phyloP scores from a whole-genome alignment of 1,140 invertebrate genomes.

The Drosophila sucinea region DNA sequence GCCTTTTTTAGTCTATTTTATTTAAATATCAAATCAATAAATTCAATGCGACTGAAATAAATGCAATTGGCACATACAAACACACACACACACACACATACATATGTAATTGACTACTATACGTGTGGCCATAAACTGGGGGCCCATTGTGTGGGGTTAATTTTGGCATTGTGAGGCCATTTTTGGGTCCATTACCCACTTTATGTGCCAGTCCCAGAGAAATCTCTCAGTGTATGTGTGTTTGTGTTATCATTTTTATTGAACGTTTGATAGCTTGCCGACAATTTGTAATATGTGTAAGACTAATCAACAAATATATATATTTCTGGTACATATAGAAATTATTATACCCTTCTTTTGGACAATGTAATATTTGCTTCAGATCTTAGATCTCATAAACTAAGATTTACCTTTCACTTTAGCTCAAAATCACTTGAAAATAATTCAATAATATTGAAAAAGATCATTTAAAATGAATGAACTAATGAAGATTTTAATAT shows the following conservation, averaged over 20 bases:
- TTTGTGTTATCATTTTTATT: constrained; percentile 40
- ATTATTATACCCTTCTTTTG: not conserved
- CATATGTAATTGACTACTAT: constrained; percentile 28
- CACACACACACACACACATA: too few species aligned
- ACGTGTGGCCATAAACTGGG: constrained; percentile 47
- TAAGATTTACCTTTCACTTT: too few species aligned
- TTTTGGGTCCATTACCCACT: constrained; percentile 48
- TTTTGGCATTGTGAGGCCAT: constrained; percentile 69
- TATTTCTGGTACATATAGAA: not conserved
- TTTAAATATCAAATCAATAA: constrained; percentile 67
- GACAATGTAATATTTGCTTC: too few species aligned
- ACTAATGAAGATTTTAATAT: too few species aligned
- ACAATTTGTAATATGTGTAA: not conserved
- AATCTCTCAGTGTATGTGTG: constrained; percentile 34
- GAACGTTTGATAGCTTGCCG: constrained; percentile 32
- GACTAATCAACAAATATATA: too few species aligned
- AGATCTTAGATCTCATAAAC: too few species aligned
- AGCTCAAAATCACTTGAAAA: too few species aligned
- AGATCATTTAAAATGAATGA: too few species aligned
- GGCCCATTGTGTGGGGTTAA: constrained; percentile 58
- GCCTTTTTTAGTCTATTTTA: constrained; percentile 73
- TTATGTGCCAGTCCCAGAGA: constrained; percentile 37
- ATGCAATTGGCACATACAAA: constrained; percentile 54
- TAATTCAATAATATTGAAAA: too few species aligned
- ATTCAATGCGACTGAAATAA: constrained; percentile 44